Conservation (phyloP, 2,113 vertebrate species). For the Oxyruncus cristatus region DNA sequence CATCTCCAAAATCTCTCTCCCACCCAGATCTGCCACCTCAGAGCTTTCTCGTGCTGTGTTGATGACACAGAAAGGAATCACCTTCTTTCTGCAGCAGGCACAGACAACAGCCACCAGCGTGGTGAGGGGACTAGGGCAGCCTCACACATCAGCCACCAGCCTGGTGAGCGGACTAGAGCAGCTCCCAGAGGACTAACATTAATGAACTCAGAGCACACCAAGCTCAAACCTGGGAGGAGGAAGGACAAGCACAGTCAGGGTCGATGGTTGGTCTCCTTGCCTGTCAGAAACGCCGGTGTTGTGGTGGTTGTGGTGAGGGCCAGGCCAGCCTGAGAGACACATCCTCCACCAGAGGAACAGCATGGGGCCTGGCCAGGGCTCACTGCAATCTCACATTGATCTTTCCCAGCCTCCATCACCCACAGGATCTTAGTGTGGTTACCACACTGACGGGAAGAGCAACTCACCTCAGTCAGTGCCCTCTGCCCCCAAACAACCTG, state of each 20-base stretch:
- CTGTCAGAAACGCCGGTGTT: neutral
- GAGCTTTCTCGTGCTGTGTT: neutral
- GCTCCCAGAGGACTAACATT: neutral
- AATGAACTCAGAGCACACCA: neutral
- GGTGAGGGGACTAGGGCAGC: neutral
- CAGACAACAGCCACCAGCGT: neutral
- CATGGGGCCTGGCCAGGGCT: neutral
- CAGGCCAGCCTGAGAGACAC: neutral
- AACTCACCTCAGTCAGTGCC: neutral
- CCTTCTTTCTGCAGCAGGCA: neutral
- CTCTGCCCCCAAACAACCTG: neutral
- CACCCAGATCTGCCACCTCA: neutral
- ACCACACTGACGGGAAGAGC: neutral
- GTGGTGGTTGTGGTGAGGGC: neutral
- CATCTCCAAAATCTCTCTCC: neutral
- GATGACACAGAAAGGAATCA: neutral
- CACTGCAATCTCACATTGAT: accelerated
- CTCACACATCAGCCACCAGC: neutral
- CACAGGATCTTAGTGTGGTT: neutral
- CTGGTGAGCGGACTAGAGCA: neutral
- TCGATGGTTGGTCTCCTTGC: neutral
- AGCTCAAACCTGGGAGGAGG: neutral
- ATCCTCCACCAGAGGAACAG: neutral
- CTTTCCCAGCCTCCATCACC: neutral
- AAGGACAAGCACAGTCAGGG: neutral